Percentiles rank a stretch among this genome's conserved stretches.
Evolutionary conservation across 2,113 vertebrate genomes (phyloP).

Genomic region (Donacobius atricapilla): DNA sequence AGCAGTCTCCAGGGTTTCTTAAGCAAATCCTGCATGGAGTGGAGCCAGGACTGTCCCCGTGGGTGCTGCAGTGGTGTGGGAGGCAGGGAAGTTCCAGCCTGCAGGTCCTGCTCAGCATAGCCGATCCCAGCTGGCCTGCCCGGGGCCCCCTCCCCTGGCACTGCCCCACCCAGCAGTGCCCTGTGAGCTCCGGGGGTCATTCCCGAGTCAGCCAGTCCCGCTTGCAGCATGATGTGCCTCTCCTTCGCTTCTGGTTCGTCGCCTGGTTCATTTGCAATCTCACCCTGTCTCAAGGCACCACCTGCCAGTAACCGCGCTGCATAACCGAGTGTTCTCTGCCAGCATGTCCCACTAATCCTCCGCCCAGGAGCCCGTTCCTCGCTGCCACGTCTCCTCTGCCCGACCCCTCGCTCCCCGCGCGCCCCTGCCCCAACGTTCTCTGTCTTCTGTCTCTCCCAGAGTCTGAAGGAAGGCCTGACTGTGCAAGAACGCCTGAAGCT

Average conservation of each 20-base stretch:
- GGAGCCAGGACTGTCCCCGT: not conserved
- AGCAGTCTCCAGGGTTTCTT: not conserved
- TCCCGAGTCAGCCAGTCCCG: not conserved
- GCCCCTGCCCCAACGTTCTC: not conserved
- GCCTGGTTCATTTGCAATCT: not conserved
- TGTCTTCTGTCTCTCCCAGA: slow-evolving; percentile 75
- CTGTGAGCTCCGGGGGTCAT: fast-evolving
- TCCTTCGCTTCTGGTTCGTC: not conserved
- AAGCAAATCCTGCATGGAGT: not conserved
- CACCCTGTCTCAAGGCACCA: slow-evolving; percentile 19
- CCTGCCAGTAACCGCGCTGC: slow-evolving; percentile 41
- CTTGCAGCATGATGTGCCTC: slow-evolving; percentile 32
- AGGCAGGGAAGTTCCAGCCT: not conserved
- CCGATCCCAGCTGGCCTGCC: not conserved
- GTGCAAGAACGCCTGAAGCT: slow-evolving; percentile 97
- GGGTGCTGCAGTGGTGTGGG: fast-evolving
- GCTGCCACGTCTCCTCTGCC: not conserved
- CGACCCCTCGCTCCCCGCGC: not conserved
- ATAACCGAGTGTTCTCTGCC: slow-evolving; percentile 41
- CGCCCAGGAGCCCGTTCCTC: not conserved
- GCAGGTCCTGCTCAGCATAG: not conserved
- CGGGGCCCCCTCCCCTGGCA: not conserved
- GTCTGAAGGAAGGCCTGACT: slow-evolving; percentile 96
- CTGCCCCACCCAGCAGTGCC: not conserved
- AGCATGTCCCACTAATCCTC: slow-evolving; percentile 75